A percentile compares a stretch with the other conserved stretches of the same genome.
Evolutionary conservation across 2,113 vertebrate genomes (phyloP).

Genomic region (Meleagris gallopavo): DNA sequence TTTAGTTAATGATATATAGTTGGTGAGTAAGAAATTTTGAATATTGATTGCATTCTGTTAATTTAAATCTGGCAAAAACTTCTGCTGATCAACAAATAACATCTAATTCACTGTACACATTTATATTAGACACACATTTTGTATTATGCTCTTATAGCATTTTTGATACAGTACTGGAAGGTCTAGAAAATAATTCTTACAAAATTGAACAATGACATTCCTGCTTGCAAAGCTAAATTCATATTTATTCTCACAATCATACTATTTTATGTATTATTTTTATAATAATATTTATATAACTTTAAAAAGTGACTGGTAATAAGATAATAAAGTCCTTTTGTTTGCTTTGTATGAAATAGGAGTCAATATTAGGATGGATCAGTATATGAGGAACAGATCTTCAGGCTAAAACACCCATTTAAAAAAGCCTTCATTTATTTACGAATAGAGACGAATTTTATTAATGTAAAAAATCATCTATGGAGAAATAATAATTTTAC

Average conservation of each 20-base stretch:
- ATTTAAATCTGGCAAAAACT: not conserved
- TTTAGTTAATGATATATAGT: not conserved
- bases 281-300: not conserved
- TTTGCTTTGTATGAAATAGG: not conserved
- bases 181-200: not conserved
- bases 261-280: not conserved
- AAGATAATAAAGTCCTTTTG: not conserved
- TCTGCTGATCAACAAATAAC: not conserved
- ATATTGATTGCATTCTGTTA: not conserved
- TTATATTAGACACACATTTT: not conserved
- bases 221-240: not conserved
- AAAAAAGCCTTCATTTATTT: not conserved
- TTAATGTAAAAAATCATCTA: not conserved
- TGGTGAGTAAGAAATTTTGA: not conserved
- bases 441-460: not conserved
- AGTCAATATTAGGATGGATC: not conserved
- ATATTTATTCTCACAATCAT: not conserved
- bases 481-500: not conserved
- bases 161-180: not conserved
- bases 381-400: rapidly evolving
- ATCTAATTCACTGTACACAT: not conserved
- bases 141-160: not conserved
- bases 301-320: not conserved
- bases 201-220: not conserved
- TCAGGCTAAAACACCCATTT: not conserved